Evolutionary conservation across 2,888 invertebrate genomes (phyloP), one percentile per base, ranked within the genome.

Genomic region (Diplolepis rosae): DNA sequence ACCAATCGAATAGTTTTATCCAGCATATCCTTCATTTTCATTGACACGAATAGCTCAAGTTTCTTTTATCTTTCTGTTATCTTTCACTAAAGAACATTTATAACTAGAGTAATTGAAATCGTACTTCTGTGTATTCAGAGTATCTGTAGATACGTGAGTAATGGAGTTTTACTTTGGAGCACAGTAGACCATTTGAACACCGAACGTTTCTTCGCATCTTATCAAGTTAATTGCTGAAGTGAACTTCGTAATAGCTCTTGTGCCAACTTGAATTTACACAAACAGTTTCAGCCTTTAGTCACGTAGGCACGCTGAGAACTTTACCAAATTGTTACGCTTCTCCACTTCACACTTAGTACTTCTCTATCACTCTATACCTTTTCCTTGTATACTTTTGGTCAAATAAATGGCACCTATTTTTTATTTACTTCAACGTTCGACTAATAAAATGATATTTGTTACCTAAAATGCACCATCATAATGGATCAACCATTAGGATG

Each of bases 201-300:
- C 24, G 39, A 61, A 61, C 24, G 27, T 42, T 61, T 39, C 61
- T 61, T 61, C 61, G 61, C 61, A 61, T 61, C 61, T 61, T 61
- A 61, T 61, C 61, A 39, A 61, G 61, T 61, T 61, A 61, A 61
- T 61, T 61, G 61, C 61, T 42, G 22, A 61, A 61, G 61, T 39
- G 61, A 61, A 61, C 61, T 61, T 61, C 7, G 61, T 61, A 61
- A 61, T 61, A 42, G 61, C 61, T 61, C 61, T 61, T 61, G 61
- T 61, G 39, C 61, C 61, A 61, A 61, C 61, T 61, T 61, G 39
- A 42, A 61, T 61, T 61, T 61, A 61, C 61, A 61, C 61, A 61
- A 61, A 61, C 61, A 39, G 61, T 61, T 61, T 61, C 61, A 35
- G 35, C 35, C 61, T 61, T 61, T 61, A 61, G 61, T 39, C 61